Base-by-base conservation (phyloP, 2,888 invertebrate species). In the Empis livida region DNA sequence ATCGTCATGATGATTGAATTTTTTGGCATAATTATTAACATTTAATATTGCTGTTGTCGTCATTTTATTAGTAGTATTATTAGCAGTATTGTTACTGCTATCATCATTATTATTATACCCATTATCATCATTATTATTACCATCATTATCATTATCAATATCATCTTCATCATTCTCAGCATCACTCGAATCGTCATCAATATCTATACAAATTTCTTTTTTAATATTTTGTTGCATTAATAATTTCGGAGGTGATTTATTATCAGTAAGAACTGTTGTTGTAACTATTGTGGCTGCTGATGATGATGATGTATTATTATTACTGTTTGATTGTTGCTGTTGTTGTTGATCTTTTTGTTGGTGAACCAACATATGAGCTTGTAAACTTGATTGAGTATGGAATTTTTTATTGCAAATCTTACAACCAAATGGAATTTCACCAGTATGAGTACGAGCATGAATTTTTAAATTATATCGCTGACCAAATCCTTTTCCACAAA, bases 401-500 rank as follows among this genome's bases (percentile, higher is more conserved):
- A 68, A 56, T 55, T 67, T 67, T 55, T 65, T 66, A 48, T 64
- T 63, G 51, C 68, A 68, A 45, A 66, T 56, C 42, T 65, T 66
- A 49, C 68, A 68, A 57, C 67, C 67, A 40, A 65, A 67, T 32
- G 68, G 68, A 52, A 66, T 65, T 35, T 67, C 67, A 2, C 68
- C 68, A 3, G 67, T 67, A 50, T 68, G 68, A 15, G 67, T 65
- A 44, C 68, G 64, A 27, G 66, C 65, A 42, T 68, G 68, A 31
- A 68, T 68, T 51, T 68, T 68, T 2, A 68, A 54, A 57, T 68
- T 68, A 42, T 68, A 68, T 3, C 68, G 65, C 56, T 68, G 68
- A 0, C 68, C 67, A 45, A 68, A 68, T 23, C 67, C 66, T 54
- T 68, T 68, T 51, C 68, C 68, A 45, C 68, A 68, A 11, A 68